These are phyloP conservation scores for Caenorhabditis doughertyi DNA, from an alignment of 2,888 invertebrate genomes.

Conservation along the genomic window DNA sequence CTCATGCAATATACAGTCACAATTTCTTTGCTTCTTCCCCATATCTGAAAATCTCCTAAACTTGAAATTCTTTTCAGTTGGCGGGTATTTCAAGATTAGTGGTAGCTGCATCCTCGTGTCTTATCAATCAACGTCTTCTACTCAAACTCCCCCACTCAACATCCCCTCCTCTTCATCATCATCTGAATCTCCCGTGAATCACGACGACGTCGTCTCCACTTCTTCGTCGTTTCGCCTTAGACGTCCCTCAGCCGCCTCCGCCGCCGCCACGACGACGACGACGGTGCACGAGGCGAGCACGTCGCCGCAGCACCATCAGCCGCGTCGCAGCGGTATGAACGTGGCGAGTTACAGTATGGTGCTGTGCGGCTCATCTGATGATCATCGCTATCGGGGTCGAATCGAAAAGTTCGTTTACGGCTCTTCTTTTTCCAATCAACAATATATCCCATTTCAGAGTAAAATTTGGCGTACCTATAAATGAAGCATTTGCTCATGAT, in stretches of 20 bases:
- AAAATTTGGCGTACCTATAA: constrained; percentile 83
- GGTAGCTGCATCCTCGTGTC: constrained; percentile 39
- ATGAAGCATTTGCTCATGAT: constrained; percentile 82
- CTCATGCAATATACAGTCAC: neutral
- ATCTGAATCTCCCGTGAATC: neutral
- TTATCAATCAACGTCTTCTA: constrained; percentile 8
- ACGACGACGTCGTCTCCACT: constrained; percentile 38
- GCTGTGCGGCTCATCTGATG: constrained; percentile 79
- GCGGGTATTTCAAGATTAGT: constrained; percentile 59
- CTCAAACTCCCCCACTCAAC: neutral
- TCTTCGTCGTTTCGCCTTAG: constrained; percentile 15
- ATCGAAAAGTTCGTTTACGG: constrained; percentile 82
- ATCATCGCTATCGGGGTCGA: constrained; percentile 82
- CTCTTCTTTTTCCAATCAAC: constrained; percentile 23
- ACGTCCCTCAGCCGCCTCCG: neutral
- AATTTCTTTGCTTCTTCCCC: neutral
- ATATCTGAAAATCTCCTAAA: neutral
- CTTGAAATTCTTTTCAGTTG: constrained; percentile 54
- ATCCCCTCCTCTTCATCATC: neutral
- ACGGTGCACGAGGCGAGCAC: constrained; percentile 52
- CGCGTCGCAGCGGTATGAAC: constrained; percentile 71
- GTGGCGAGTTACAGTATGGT: constrained; percentile 81
- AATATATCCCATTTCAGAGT: constrained; percentile 77
- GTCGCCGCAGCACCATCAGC: constrained; percentile 48
- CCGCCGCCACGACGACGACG: constrained; percentile 50